These are phyloP conservation scores for Condylura cristata DNA, from an alignment of 2,113 vertebrate genomes.

Conservation along the genomic window DNA sequence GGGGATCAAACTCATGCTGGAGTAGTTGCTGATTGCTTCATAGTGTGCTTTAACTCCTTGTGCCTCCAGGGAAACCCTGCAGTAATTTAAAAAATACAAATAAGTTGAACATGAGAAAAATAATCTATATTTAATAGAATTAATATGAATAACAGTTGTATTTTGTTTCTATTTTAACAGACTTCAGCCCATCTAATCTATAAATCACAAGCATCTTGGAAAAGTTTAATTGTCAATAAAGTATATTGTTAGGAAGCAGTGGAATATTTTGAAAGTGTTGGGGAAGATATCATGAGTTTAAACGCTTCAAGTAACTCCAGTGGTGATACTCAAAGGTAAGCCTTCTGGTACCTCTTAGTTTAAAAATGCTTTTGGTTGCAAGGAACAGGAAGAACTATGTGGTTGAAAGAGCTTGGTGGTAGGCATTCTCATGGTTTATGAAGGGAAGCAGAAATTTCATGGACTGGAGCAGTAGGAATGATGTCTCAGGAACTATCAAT, in stretches of 20 bases:
- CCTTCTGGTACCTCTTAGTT: not conserved
- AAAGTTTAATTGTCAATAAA: conserved; percentile 47
- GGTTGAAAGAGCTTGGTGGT: not conserved
- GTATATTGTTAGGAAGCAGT: conserved; percentile 25
- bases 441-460: not conserved
- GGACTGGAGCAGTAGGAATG: not conserved
- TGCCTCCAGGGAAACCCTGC: no score
- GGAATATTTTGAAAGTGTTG: conserved; percentile 48
- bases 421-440: not conserved
- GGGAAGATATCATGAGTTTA: conserved; percentile 69
- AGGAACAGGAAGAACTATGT: not conserved
- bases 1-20: no score
- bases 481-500: not conserved
- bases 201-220: conserved; percentile 52
- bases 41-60: no score
- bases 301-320: conserved; percentile 43
- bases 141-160: conserved; percentile 36
- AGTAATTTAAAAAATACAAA: not conserved
- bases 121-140: not conserved
- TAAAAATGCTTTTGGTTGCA: not conserved
- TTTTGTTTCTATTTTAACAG: conserved; percentile 69
- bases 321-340: conserved; percentile 76
- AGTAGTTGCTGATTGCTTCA: no score
- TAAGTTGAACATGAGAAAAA: not conserved
- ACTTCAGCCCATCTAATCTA: conserved; percentile 30